Evolutionary conservation across 2,888 invertebrate genomes (phyloP).

Genomic region (Nomada hirtipes): DNA sequence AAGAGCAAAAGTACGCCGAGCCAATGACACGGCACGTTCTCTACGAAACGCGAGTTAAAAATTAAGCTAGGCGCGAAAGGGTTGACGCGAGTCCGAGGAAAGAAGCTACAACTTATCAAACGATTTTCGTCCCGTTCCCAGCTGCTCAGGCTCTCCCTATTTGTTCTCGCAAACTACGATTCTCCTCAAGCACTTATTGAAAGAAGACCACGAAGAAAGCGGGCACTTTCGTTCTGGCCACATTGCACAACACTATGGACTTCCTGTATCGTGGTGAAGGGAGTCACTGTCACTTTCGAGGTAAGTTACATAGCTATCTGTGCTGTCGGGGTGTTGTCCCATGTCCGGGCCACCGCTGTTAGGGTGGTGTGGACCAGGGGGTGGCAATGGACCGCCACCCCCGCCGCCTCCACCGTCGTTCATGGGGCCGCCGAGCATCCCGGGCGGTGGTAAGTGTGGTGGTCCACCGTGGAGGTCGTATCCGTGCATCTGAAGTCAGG

Average conservation of each 20-base stretch:
- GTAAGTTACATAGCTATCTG: constrained; percentile 96
- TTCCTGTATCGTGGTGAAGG: constrained; percentile 86
- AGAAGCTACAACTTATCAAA: neutral
- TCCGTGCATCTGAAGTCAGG: constrained; percentile 92
- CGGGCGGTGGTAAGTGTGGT: constrained; percentile 81
- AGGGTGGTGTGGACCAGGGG: constrained; percentile 78
- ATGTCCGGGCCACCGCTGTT: constrained; percentile 85
- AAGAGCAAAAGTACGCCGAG: neutral
- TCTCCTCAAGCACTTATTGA: constrained; percentile 56
- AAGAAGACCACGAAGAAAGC: constrained; percentile 57
- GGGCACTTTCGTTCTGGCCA: constrained; percentile 57
- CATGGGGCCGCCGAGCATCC: constrained; percentile 82
- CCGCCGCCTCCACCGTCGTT: constrained; percentile 79
- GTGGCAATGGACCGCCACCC: constrained; percentile 78
- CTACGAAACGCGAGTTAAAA: neutral
- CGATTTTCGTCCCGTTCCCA: neutral
- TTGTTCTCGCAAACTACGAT: constrained; percentile 49
- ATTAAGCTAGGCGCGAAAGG: constrained; percentile 17
- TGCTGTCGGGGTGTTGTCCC: constrained; percentile 91
- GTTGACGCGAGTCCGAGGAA: neutral
- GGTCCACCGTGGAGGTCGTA: constrained; percentile 88
- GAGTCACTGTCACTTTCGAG: constrained; percentile 92
- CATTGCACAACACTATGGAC: constrained; percentile 84
- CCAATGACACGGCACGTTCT: too few relatives aligned
- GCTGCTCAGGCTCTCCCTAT: neutral